Conservation (phyloP, 23 tunicate species). For the Clavelina lepadiformis region DNA sequence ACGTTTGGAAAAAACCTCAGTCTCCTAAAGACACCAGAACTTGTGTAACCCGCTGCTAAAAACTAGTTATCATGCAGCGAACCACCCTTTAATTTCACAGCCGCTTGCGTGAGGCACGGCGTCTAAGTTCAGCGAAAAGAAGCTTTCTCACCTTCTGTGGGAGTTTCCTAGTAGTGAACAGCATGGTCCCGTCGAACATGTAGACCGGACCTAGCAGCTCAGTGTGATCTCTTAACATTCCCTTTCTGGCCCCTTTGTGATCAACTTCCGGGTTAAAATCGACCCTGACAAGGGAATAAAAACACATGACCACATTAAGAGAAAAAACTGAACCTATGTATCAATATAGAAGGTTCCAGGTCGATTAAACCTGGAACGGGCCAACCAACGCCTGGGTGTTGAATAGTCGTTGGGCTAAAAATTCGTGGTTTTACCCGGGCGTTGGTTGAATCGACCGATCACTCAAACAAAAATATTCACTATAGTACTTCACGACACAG, state of each 20-base stretch:
- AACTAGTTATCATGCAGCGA: too few species aligned
- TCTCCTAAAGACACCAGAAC: slow-evolving; percentile 19
- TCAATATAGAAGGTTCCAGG: background rate
- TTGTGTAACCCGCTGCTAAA: too few species aligned
- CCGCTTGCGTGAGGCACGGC: too few species aligned
- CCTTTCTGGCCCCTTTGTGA: slow-evolving; percentile 71
- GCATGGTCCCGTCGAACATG: slow-evolving; percentile 83
- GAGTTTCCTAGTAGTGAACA: slow-evolving; percentile 63
- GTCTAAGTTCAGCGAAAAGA: too few species aligned
- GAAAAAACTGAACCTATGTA: background rate
- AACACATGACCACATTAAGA: too few species aligned
- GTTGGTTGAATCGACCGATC: too few species aligned
- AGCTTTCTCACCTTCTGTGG: slow-evolving; percentile 57
- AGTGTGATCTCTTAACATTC: slow-evolving; percentile 74
- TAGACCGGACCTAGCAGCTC: slow-evolving; percentile 54
- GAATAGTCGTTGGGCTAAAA: background rate
- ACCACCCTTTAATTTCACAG: too few species aligned
- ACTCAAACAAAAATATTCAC: too few species aligned
- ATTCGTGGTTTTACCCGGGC: too few species aligned
- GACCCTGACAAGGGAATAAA: slow-evolving; percentile 31
- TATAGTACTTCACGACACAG: too few species aligned
- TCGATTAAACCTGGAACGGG: background rate
- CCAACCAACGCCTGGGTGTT: background rate
- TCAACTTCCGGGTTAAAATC: slow-evolving; percentile 82
- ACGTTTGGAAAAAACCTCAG: slow-evolving; percentile 65